Base-by-base conservation (phyloP, 2,113 vertebrate species). In the Scortum barcoo region DNA sequence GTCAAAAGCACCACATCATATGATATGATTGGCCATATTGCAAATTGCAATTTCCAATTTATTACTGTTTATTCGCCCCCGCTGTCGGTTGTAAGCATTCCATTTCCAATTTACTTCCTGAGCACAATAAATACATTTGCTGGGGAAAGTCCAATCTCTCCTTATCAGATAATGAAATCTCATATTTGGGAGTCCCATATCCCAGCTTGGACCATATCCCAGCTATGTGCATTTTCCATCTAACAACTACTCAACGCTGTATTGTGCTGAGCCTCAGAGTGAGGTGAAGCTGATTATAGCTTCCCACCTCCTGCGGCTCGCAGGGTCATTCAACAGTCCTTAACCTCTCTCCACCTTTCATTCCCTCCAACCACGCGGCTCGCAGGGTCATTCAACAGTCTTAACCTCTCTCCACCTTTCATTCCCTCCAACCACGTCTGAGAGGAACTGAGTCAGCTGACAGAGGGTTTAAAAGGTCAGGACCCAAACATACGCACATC, bases 131-230 rank as follows among this genome's bases (percentile, higher is more conserved):
- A 89, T 77, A 87, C 73, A 83, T 90, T 91, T 81, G 65, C 81
- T 56, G 76, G 66, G 66, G 40, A 81, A 86, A 80, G 58, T 88
- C 76, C 84, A 90, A 65, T 92, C 72, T 88, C 70, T 53, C 51
- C 74, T 88, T 92, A 93, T 92, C 91, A 90, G 83, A 92, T 92
- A 94, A 93, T 93, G 86, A 87, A 92, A 93, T 94, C 90, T 91
- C 78, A 92, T 87, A 84, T 90, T 90, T 20, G 1, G 11, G 72
- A 79, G 77, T 71, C 71, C 73, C 84, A 77, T 89, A 80, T 81
- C 81, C 78, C 56, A 8, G 67, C 38, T 76, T 83, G 70, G 80
- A 84, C 76, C 12, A 22, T 57, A 78, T 86, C 72, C 72, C 80
- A 71, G 57, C 58, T 54, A 71, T 36, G 72, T 56, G 50, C 54